Conservation (phyloP, 2,888 invertebrate species). For the Rutpela maculata region DNA sequence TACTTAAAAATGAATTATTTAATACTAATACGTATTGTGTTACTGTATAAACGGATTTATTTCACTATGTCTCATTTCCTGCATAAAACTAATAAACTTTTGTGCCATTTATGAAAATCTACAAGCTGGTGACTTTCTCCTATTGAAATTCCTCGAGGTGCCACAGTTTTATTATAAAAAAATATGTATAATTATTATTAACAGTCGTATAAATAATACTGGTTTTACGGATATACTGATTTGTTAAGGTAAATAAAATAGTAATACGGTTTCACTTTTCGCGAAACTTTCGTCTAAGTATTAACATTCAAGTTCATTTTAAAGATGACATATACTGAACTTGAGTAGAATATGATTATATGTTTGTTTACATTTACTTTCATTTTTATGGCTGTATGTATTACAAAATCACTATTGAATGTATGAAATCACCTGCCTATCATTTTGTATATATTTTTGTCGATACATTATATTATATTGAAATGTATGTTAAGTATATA, state of each 20-base stretch:
- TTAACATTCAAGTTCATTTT: conserved; percentile 29
- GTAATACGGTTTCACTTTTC: conserved; percentile 37
- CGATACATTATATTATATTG: too few species aligned
- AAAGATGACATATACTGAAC: conserved; percentile 25
- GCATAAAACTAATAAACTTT: too few species aligned
- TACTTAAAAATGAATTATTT: too few species aligned
- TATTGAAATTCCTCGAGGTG: neutral
- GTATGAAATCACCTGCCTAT: neutral
- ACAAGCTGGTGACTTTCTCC: neutral
- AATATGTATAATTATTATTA: neutral
- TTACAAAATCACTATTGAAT: neutral
- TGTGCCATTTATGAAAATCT: conserved; percentile 9
- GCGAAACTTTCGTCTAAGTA: conserved; percentile 33
- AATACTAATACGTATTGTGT: too few species aligned
- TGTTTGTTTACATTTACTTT: conserved; percentile 22
- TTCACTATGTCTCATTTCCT: too few species aligned
- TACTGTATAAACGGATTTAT: too few species aligned
- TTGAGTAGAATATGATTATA: neutral
- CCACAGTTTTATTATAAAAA: neutral
- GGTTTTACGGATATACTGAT: conserved; percentile 8
- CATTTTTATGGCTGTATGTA: conserved; percentile 18
- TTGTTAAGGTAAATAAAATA: conserved; percentile 16
- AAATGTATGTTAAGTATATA: too few species aligned
- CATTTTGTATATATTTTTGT: too few species aligned
- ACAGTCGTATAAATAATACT: conserved; percentile 1